These are phyloP conservation scores for Agapornis roseicollis DNA, from an alignment of 2,113 vertebrate species.

Conservation along the genomic window DNA sequence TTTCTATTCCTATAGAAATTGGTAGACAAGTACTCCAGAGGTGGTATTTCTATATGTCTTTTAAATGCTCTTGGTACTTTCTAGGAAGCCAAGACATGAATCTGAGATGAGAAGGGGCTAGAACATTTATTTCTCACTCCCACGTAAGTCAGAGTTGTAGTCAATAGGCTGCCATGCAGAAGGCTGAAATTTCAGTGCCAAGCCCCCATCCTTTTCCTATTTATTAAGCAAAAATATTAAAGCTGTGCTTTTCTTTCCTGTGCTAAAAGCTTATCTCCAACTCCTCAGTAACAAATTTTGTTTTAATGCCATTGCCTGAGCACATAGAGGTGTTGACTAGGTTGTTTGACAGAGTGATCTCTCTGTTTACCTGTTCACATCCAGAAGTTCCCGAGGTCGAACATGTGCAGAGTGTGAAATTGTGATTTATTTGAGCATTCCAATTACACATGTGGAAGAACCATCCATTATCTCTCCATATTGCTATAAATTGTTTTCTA, in stretches of 20 bases:
- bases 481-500: neutral
- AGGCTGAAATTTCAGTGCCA: neutral
- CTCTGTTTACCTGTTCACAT: neutral
- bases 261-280: neutral
- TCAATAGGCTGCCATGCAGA: too few species aligned
- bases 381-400: neutral
- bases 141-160: accelerated
- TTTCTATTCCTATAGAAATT: neutral
- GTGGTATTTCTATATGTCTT: neutral
- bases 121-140: neutral
- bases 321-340: neutral
- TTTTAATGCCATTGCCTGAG: neutral
- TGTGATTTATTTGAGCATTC: neutral
- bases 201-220: neutral
- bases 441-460: neutral
- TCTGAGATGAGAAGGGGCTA: neutral
- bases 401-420: neutral
- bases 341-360: neutral
- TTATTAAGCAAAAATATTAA: neutral
- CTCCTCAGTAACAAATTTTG: neutral
- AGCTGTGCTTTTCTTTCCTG: neutral
- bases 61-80: neutral
- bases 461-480: neutral
- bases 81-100: neutral
- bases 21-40: neutral